Conservation (phyloP, 2,797 vertebrate genomes). For the Pipistrellus kuhlii region DNA sequence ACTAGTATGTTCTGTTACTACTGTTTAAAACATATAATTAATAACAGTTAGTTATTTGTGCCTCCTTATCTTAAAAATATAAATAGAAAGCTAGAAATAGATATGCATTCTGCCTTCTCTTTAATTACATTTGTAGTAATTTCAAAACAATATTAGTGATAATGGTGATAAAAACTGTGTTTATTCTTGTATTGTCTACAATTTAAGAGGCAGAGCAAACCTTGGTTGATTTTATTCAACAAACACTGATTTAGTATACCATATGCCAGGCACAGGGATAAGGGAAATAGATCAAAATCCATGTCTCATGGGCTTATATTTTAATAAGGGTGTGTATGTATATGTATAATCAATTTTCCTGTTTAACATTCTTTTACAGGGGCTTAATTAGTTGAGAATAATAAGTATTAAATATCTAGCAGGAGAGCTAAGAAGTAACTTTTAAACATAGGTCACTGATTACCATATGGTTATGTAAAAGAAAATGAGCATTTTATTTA, state of each 20-base stretch:
- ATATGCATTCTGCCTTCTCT: background rate
- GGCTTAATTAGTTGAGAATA: background rate
- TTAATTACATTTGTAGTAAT: background rate
- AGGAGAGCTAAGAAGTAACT: background rate
- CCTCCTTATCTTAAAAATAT: background rate
- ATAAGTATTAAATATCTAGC: background rate
- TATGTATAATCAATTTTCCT: background rate
- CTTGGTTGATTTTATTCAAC: background rate
- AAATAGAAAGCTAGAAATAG: background rate
- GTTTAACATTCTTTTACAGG: background rate
- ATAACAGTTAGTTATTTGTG: background rate
- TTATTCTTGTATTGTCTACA: background rate
- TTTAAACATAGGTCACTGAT: background rate
- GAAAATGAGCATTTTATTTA: background rate
- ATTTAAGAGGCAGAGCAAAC: background rate
- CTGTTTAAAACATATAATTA: background rate
- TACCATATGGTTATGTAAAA: background rate
- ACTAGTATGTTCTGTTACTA: background rate
- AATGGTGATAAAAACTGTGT: background rate
- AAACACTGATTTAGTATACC: background rate
- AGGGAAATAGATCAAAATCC: background rate
- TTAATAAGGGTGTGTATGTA: background rate
- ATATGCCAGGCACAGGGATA: rapidly evolving
- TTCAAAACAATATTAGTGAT: background rate
- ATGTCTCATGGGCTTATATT: background rate